Base-by-base conservation (phyloP, 2,888 invertebrate genomes). In the Xestia xanthographa region DNA sequence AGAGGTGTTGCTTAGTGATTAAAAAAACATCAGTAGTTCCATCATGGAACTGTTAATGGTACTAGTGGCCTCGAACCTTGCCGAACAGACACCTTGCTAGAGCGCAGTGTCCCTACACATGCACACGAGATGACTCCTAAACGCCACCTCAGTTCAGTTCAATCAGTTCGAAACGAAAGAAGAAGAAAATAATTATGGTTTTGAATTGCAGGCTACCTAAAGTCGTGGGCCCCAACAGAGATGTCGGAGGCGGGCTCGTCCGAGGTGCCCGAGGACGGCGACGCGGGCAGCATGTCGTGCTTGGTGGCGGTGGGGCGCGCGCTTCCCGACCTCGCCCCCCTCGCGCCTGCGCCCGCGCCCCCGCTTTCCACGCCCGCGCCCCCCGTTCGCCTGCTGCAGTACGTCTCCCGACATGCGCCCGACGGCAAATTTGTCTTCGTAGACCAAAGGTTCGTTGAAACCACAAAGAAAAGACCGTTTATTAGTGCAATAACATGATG, bases 341-440 rank as follows among this genome's bases (percentile, higher is more conserved):
- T 0, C 41, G 9, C 14, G 20, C 45, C 96, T 5, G 92, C 95
- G 12, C 88, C 8, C 8, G 17, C 34, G 12, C 72, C 14, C 6
- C 63, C 26, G 67, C 0, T 56, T 77, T 12, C 48, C 67, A 9
- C 9, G 41, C 26, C 48, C 20, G 67, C 45, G 26, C 81, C 29
- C 6, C 97, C 97, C 84, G 95, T 97, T 1, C 94, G 97, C 41
- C 97, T 97, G 5, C 97, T 98, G 48, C 98, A 98, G 91, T 99
- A 98, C 92, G 97, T 98, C 65, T 99, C 99, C 0, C 95, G 99
- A 2, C 98, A 99, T 92, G 98, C 98, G 1, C 97, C 98, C 72
- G 99, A 99, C 92, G 99, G 99, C 9, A 99, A 99, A 95, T 99
- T 99, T 94, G 96, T 99, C 6, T 99, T 98, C 92, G 98, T 99